Conservation (phyloP, 2,113 vertebrate genomes). For the Sturnira hondurensis region DNA sequence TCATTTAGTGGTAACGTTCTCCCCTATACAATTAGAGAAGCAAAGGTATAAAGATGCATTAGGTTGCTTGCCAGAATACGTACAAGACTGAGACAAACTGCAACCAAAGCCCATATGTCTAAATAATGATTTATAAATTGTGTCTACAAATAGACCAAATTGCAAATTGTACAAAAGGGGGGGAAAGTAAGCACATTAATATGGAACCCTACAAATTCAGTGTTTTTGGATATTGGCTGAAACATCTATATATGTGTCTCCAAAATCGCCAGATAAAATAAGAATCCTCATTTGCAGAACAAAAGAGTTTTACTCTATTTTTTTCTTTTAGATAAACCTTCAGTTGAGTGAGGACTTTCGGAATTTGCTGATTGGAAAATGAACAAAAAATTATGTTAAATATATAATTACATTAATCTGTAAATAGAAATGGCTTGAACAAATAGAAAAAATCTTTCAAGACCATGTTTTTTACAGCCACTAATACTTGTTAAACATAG, state of each 20-base stretch:
- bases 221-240: neutral
- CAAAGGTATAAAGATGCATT: constrained; percentile 25
- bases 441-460: neutral
- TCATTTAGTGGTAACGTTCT: neutral
- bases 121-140: constrained; percentile 22
- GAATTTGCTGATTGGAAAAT: neutral
- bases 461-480: neutral
- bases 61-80: constrained; percentile 36
- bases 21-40: constrained; percentile 5
- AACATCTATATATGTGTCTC: neutral
- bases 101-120: constrained; percentile 19
- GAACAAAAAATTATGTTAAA: neutral
- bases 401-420: neutral
- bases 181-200: neutral
- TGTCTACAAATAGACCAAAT: constrained; percentile 51
- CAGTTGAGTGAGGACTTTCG: neutral
- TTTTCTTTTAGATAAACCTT: neutral
- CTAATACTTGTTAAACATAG: neutral
- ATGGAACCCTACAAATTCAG: neutral
- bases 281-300: neutral
- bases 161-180: neutral
- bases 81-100: constrained; percentile 2
- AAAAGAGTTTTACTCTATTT: neutral
- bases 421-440: neutral
- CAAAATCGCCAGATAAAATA: neutral